phyloP scores from a whole-genome alignment of 2,113 vertebrate genomes.

The Ploceus nigricollis region DNA sequence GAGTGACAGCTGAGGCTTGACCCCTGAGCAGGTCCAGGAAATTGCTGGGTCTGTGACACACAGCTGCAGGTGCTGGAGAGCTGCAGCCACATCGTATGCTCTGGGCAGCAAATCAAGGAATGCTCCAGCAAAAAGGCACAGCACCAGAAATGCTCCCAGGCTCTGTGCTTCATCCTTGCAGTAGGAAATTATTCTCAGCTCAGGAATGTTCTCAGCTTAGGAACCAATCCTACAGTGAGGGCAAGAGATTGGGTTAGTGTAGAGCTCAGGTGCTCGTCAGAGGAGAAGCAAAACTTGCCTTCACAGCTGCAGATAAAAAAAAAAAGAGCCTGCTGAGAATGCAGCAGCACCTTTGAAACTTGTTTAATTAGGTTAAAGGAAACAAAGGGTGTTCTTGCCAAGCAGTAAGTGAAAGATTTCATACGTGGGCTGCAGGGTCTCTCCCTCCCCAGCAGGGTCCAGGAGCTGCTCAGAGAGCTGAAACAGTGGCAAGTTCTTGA shows the following conservation, averaged over 20 bases:
- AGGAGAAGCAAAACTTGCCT: background rate
- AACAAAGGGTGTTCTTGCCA: background rate
- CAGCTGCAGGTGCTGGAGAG: background rate
- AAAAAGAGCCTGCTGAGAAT: background rate
- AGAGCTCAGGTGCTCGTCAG: background rate
- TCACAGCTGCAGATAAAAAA: background rate
- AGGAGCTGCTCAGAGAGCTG: background rate
- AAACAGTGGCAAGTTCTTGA: background rate
- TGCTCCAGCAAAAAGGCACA: background rate
- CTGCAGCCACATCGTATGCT: background rate
- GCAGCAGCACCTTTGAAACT: background rate
- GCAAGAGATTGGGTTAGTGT: background rate
- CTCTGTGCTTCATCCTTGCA: background rate
- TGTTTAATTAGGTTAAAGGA: background rate
- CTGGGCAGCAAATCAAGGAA: background rate
- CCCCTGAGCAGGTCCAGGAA: background rate
- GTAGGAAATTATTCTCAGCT: background rate
- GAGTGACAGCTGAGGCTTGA: background rate
- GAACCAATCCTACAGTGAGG: background rate
- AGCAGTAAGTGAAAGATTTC: background rate
- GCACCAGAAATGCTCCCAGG: background rate
- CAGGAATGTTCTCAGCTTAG: background rate
- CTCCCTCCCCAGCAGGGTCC: background rate
- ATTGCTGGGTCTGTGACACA: background rate
- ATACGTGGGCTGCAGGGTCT: background rate